Percentiles rank a stretch among this genome's conserved stretches.
Evolutionary conservation across 2,113 vertebrate species (phyloP).

Genomic region (Tiliqua scincoides): DNA sequence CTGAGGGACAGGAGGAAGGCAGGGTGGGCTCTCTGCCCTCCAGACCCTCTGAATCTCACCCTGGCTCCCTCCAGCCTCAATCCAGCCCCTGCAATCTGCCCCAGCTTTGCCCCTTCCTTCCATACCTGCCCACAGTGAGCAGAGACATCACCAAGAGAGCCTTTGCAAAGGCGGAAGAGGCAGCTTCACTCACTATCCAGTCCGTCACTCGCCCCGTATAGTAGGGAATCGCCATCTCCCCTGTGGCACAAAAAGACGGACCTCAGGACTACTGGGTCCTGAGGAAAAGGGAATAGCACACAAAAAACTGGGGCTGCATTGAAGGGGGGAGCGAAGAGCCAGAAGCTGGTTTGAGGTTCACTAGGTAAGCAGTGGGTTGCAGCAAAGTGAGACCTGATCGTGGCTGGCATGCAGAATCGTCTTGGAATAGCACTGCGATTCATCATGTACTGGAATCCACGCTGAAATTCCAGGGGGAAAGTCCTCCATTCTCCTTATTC

Average conservation of each 20-base stretch:
- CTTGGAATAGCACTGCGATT: too few species aligned
- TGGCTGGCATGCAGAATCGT: too few species aligned
- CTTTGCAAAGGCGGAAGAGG: conserved; percentile 63
- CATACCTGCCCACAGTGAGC: conserved; percentile 80
- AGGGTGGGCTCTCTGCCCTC: too few species aligned
- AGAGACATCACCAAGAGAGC: conserved; percentile 77
- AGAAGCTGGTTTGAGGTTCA: neutral
- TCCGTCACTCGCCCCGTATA: conserved; percentile 86
- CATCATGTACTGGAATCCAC: too few species aligned
- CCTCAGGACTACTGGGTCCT: neutral
- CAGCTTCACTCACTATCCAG: conserved; percentile 75
- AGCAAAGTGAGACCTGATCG: neutral
- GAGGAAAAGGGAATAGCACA: too few species aligned
- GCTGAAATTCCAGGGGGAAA: too few species aligned
- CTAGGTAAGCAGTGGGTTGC: neutral
- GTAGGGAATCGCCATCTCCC: conserved; percentile 85
- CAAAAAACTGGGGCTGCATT: fast-evolving
- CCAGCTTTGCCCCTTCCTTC: neutral
- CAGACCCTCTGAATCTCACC: neutral
- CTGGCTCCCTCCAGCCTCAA: fast-evolving
- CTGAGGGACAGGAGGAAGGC: conserved; percentile 8
- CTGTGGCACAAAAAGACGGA: conserved; percentile 58
- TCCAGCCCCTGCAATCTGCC: fast-evolving
- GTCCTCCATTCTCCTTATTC: too few species aligned
- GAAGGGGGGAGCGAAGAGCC: too few species aligned